Evolutionary conservation across 2,113 vertebrate genomes (phyloP), one percentile per base, ranked within the genome.

Genomic region (Tachysurus vachellii): DNA sequence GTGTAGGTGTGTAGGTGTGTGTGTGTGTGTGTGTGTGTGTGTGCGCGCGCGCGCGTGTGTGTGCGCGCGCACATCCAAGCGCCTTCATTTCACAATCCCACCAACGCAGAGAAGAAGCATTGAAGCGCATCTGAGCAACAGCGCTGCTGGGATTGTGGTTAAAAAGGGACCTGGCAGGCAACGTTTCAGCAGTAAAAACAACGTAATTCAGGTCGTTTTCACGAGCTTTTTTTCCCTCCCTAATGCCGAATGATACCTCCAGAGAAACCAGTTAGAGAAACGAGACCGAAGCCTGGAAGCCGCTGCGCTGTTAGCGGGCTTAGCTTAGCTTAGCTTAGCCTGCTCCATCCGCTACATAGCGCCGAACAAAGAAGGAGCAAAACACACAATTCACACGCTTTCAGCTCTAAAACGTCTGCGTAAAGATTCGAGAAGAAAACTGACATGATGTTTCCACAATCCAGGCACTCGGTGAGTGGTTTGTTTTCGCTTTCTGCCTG

Each of bases 361-460:
- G 28, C 23, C 88, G 88, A 86, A 86, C 79, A 82, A 88, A 88
- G 80, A 59, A 7, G 28, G n/a, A 26, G 68, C 5, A 50, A 76
- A 83, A 73, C 66, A 53, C 82, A 66, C 71, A 53, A 44, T 68
- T 4, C 71, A 19, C 31, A 26, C 83, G 68, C 86, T 83, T 53
- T 70, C 79, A 64, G 44, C 31, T 28, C 21, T 62, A 53, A 76
- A 86, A 83, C 42, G 57, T 84, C 83, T 36, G 28, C 68, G 50
- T 28, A 59, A 59, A 59, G 17, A 36, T 73, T 80, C 62, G 86
- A 83, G 62, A 85, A 91, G 90, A 89, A 86, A 90, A 85, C 91
- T 95, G 95, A 94, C 95, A 95, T 96, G 95, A 96, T 96, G 95
- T 96, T 96, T 96, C 95, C 95, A 95, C 95, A 95, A 94, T 95